These are phyloP conservation scores for Callimico goeldii DNA, from an alignment of 2,797 vertebrate genomes.

Conservation along the genomic window DNA sequence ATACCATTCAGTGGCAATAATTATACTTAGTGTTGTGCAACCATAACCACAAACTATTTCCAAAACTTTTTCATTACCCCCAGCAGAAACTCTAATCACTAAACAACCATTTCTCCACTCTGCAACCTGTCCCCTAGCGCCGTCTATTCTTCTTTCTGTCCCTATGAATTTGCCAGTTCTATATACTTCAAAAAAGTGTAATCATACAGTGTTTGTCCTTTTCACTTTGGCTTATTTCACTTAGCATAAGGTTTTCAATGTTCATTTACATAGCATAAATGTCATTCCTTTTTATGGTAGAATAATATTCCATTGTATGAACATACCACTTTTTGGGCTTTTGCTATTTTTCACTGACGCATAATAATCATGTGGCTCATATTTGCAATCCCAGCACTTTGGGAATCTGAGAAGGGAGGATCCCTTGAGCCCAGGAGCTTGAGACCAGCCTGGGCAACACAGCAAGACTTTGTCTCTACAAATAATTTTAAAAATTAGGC, in stretches of 20 bases:
- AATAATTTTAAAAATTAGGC: too few relatives aligned
- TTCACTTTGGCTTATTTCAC: background rate
- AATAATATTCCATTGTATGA: background rate
- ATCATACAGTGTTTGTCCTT: background rate
- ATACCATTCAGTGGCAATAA: background rate
- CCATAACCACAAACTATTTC: background rate
- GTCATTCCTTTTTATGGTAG: background rate
- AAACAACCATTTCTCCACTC: background rate
- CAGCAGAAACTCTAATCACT: background rate
- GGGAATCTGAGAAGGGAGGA: too few relatives aligned
- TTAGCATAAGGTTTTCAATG: background rate
- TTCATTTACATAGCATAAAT: background rate
- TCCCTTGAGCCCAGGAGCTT: too few relatives aligned
- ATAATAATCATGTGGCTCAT: background rate
- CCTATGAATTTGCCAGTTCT: background rate
- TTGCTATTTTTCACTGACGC: background rate
- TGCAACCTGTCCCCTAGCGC: background rate
- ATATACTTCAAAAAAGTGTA: background rate
- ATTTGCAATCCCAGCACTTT: too few relatives aligned
- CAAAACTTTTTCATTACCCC: background rate
- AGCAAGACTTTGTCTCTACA: too few relatives aligned
- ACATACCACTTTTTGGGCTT: background rate
- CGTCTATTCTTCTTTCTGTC: background rate
- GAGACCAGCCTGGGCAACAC: too few relatives aligned
- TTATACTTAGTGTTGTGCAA: background rate